These are phyloP conservation scores for Eublepharis macularius DNA, from an alignment of 2,113 vertebrate genomes.

Conservation along the genomic window DNA sequence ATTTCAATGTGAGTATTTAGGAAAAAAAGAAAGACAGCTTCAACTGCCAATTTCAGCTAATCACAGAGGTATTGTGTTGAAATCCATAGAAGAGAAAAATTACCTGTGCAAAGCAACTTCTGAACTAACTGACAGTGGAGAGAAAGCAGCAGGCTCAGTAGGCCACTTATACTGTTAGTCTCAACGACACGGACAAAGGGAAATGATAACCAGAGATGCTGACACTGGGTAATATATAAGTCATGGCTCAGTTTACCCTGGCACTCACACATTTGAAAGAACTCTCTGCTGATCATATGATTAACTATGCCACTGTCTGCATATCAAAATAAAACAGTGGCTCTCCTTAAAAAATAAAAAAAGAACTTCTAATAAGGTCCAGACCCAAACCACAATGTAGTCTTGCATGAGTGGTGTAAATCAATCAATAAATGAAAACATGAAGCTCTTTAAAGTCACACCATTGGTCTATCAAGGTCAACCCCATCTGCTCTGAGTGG, in stretches of 20 bases:
- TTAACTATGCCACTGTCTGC: not conserved
- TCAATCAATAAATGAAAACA: no score
- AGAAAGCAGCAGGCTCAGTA: slow-evolving; percentile 43
- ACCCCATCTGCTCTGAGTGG: no score
- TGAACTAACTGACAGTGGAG: slow-evolving; percentile 42
- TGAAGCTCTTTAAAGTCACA: no score
- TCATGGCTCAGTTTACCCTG: slow-evolving; percentile 67
- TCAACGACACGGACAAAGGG: slow-evolving; percentile 60
- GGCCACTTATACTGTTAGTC: slow-evolving; percentile 68
- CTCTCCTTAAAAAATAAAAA: not conserved
- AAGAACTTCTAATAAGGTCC: not conserved
- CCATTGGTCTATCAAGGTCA: no score
- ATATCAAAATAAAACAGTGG: not conserved
- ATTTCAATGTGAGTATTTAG: slow-evolving; percentile 22
- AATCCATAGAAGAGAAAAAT: slow-evolving; percentile 61
- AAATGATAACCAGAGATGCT: slow-evolving; percentile 62
- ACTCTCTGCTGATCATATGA: slow-evolving; percentile 50
- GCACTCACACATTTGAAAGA: slow-evolving; percentile 59
- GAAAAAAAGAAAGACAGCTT: slow-evolving; percentile 34
- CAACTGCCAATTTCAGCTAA: slow-evolving; percentile 40
- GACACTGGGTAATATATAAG: slow-evolving; percentile 42
- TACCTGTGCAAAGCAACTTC: slow-evolving; percentile 44
- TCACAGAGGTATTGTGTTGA: slow-evolving; percentile 54
- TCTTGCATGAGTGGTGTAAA: no score
- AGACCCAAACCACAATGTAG: not conserved